Evolutionary conservation across 2,888 invertebrate genomes (phyloP).

Genomic region (Hypomecis punctinalis): DNA sequence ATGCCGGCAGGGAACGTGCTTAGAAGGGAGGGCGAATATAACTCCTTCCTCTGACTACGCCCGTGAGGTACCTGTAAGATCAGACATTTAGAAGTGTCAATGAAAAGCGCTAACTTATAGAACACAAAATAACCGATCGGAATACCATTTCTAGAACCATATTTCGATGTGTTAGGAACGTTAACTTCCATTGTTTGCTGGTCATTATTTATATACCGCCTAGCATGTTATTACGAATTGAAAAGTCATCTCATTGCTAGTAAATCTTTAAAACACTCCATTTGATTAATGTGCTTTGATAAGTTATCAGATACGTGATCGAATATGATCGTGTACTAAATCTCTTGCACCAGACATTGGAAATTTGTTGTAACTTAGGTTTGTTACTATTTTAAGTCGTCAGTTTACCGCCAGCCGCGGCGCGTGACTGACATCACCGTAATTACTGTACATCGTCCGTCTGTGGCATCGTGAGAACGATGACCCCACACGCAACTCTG

Average conservation of each 20-base stretch:
- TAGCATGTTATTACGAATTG: too few relatives aligned
- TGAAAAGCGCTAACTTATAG: too few relatives aligned
- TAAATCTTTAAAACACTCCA: not conserved
- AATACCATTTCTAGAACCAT: too few relatives aligned
- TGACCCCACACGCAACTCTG: constrained; percentile 24
- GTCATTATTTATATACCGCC: too few relatives aligned
- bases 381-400: constrained; percentile 16
- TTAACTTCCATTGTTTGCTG: too few relatives aligned
- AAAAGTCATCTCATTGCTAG: not conserved
- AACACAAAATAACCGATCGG: too few relatives aligned
- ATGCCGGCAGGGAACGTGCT: too few relatives aligned
- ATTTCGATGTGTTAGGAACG: too few relatives aligned
- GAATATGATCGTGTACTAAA: not conserved
- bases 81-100: too few relatives aligned
- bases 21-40: too few relatives aligned
- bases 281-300: constrained; percentile 8
- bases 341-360: not conserved
- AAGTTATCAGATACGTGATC: constrained; percentile 13
- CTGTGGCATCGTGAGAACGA: constrained; percentile 21
- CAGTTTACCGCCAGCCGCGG: constrained; percentile 25
- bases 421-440: constrained; percentile 25
- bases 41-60: too few relatives aligned
- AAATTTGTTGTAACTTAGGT: constrained; percentile 1
- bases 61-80: too few relatives aligned
- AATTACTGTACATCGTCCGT: constrained; percentile 3